These are phyloP conservation scores for Heterotis niloticus DNA, from an alignment of 2,113 vertebrate genomes.

Conservation along the genomic window DNA sequence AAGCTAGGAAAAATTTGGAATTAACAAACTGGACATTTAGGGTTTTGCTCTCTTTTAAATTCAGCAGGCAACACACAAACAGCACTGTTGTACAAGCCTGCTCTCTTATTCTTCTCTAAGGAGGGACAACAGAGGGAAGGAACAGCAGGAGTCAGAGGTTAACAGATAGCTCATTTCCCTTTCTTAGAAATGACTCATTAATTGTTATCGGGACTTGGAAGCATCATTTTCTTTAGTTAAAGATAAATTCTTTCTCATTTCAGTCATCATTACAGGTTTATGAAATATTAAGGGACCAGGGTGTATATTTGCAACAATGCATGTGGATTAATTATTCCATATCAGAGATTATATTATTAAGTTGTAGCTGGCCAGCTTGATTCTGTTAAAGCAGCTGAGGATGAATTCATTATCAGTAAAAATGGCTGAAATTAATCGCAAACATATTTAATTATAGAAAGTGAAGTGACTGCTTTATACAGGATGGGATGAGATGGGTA, in stretches of 20 bases:
- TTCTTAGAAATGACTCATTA: slow-evolving; percentile 21
- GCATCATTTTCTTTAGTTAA: slow-evolving; percentile 29
- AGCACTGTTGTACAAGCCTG: not conserved
- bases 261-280: slow-evolving; percentile 9
- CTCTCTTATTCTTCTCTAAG: not conserved
- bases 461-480: no score
- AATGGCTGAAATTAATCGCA: no score
- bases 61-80: not conserved
- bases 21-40: not conserved
- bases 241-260: slow-evolving; percentile 23
- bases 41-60: slow-evolving; percentile 4
- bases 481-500: no score
- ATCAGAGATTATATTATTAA: not conserved
- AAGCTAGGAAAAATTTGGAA: not conserved
- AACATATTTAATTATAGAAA: no score
- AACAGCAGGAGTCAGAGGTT: slow-evolving; percentile 16
- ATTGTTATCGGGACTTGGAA: slow-evolving; percentile 22
- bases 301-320: not conserved
- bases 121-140: not conserved
- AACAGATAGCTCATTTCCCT: slow-evolving; percentile 23
- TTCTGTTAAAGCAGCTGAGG: no score
- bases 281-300: slow-evolving; percentile 8
- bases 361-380: no score
- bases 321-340: not conserved
- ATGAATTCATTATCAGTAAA: no score